Base-by-base conservation (phyloP, 2,797 vertebrate genomes). In the Parotocinclus haroldoi region DNA sequence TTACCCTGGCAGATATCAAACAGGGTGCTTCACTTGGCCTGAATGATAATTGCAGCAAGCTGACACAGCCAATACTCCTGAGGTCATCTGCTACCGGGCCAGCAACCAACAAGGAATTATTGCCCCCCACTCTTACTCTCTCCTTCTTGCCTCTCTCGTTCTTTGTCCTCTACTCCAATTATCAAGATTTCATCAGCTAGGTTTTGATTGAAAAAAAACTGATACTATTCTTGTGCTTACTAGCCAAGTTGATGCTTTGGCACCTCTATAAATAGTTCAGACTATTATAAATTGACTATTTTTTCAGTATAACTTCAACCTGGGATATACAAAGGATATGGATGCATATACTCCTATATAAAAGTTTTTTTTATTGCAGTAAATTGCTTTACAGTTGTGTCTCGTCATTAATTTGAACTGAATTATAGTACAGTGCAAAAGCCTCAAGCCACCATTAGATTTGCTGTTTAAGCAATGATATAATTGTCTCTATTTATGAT, bases 1-100 rank as follows among this genome's bases (percentile, higher is more conserved):
- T 86, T 86, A 87, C 83, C 77, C 81, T 64, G 50, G 75, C 83
- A 81, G 73, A 83, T 89, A 89, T 87, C 81, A 88, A 88, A 87
- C 85, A 78, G 66, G 82, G 78, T 78, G 82, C 84, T 83, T 77
- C 67, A 77, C 77, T 87, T 75, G 68, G 73, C 46, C 76, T 78
- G 76, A 85, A 83, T 86, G 68, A 85, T 86, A 89, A 88, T 86
- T 88, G 84, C 71, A 81, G 79, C 72, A 14, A 74, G 78, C 82
- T 80, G 77, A 83, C 78, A 79, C 63, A 58, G 73, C 82, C 81
- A 82, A 82, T 82, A 77, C 80, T 83, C 78, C 50, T 7, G 62
- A 76, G 84, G 84, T 88, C 84, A 86, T 76, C 66, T 57, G 76
- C 76, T 75, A 80, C 71, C 56, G 56, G 72, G 70, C 72, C 54